Conservation (phyloP, 1,140 invertebrate species). For the Drosophila triauraria region DNA sequence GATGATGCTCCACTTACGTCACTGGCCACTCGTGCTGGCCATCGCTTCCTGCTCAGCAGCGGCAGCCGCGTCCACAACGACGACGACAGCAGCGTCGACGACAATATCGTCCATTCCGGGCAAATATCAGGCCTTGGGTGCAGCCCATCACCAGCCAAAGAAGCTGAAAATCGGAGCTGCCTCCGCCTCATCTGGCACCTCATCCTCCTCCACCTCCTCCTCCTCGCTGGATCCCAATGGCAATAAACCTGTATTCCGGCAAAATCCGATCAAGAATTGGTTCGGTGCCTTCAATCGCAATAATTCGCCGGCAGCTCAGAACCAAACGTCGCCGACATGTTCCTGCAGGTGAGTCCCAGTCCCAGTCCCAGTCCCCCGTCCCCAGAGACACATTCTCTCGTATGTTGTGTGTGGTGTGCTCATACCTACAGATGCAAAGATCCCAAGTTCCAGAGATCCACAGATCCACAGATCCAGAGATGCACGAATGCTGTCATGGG, state of each 20-base stretch:
- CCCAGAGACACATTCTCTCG: conserved; percentile 19
- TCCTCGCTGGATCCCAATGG: conserved; percentile 29
- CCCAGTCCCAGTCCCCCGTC: conserved; percentile 4
- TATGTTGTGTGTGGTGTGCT: conserved; percentile 9
- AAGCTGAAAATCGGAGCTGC: conserved; percentile 59
- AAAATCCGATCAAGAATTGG: conserved; percentile 85
- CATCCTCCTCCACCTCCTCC: conserved; percentile 8
- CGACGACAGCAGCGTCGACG: conserved; percentile 22
- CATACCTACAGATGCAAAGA: conserved; percentile 26
- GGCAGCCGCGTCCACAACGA: conserved; percentile 16
- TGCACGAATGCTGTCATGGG: conserved; percentile 58
- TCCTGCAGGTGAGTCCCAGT: conserved; percentile 75
- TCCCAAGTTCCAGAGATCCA: background rate
- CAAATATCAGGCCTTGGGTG: conserved; percentile 80
- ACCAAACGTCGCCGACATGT: conserved; percentile 75
- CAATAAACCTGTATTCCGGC: conserved; percentile 77
- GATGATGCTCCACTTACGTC: conserved; percentile 82
- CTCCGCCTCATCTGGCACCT: conserved; percentile 25
- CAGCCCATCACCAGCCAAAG: conserved; percentile 68
- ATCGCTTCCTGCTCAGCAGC: conserved; percentile 74
- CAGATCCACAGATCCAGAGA: conserved; percentile 17
- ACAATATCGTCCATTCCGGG: conserved; percentile 72
- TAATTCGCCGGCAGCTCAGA: conserved; percentile 76
- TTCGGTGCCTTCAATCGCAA: conserved; percentile 82
- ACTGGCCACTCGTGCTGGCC: conserved; percentile 74